These are phyloP conservation scores for Nomada fucata DNA, from an alignment of 2,888 invertebrate genomes.

Conservation along the genomic window DNA sequence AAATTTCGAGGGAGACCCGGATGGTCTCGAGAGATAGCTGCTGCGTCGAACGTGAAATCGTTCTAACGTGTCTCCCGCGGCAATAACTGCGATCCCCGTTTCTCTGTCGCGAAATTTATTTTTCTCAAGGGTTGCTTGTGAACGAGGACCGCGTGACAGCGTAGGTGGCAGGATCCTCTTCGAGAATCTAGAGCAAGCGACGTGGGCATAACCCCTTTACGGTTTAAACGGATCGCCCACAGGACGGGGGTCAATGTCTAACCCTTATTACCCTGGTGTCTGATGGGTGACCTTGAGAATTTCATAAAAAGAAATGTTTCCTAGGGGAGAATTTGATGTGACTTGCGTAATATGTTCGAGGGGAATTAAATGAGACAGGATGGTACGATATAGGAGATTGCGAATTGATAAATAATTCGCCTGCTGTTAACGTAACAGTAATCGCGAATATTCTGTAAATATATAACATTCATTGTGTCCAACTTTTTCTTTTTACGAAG, in stretches of 20 bases:
- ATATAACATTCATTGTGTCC: too few species aligned
- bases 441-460: too few species aligned
- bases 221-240: conserved; percentile 3
- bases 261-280: background rate
- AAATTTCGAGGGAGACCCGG: conserved; percentile 45
- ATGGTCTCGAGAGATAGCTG: conserved; percentile 44
- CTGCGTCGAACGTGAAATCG: conserved; percentile 38
- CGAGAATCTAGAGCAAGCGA: background rate
- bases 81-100: conserved; percentile 49
- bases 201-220: conserved; percentile 20
- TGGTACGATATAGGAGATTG: background rate
- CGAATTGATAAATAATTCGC: too few species aligned
- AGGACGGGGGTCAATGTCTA: conserved; percentile 14
- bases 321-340: background rate
- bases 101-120: conserved; percentile 58
- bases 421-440: too few species aligned
- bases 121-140: conserved; percentile 46
- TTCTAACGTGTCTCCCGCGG: conserved; percentile 28
- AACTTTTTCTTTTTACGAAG: too few species aligned
- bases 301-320: background rate
- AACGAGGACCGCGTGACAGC: conserved; percentile 51
- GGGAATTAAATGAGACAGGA: background rate
- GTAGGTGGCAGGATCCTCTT: conserved; percentile 18
- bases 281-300: background rate
- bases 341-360: background rate